Base-by-base conservation (phyloP, 2,113 vertebrate species). In the Thalassarche chlororhynchos region DNA sequence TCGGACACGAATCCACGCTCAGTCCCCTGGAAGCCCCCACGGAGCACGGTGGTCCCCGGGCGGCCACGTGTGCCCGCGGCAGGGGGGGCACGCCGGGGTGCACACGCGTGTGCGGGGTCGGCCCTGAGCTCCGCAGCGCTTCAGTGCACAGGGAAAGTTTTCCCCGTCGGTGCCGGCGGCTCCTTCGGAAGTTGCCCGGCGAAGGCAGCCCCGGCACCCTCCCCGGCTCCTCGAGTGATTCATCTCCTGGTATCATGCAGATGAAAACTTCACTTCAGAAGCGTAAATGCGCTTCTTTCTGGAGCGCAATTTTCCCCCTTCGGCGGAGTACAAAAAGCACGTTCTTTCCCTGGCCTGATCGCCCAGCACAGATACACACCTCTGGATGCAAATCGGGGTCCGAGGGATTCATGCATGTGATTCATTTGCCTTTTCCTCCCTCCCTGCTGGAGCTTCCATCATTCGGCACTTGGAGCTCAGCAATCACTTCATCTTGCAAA, bases 101-200 rank as follows among this genome's bases (percentile, higher is more conserved):
- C 69, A n/a, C 52, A 4, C 4, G 2, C 2, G 2, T 28, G 51
- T 16, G 46, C 0, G 1, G 54, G 70, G 42, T 42, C 8, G 2
- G 21, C 19, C 8, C 36, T 1, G 40, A n/a, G 52, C 57, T 69
- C 82, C 9, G 51, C 88, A 32, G 42, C 12, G 0, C 31, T 70
- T 65, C 34, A 0, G 3, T 13, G 8, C 4, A 2, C 46, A 17
- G 58, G 81, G 14, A 26, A 74, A 60, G 55, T 55, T 86, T 62
- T 51, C 34, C 32, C 20, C 15, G 0, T 3, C 5, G 3, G 46
- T 1, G 24, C 13, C 3, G 3, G 28, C 0, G 7, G 65, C 55
- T 78, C 75, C 52, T 79, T 28, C 0, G 5, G 84, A 46, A 36
- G 42, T 1, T 42, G 47, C 26, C 34, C 0, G 4, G 25, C 1